A percentile compares a stretch with the other conserved stretches of the same genome.
Evolutionary conservation across 2,113 vertebrate genomes (phyloP).

Genomic region (Plecturocebus donacophilus): DNA sequence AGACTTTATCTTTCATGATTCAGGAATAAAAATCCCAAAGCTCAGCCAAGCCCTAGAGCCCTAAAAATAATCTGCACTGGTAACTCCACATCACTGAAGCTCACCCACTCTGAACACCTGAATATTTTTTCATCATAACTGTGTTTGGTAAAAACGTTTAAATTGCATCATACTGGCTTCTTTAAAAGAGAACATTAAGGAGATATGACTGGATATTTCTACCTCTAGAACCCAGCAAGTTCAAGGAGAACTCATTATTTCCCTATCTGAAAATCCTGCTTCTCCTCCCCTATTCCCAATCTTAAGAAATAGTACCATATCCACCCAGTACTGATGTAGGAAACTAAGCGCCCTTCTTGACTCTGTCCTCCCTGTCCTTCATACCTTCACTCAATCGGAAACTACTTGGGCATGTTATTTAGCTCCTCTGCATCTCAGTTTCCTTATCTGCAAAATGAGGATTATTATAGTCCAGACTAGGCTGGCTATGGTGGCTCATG

Average conservation of each 20-base stretch:
- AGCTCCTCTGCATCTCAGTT: not conserved
- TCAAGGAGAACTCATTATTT: not conserved
- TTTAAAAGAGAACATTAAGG: not conserved
- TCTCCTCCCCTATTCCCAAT: not conserved
- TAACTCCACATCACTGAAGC: not conserved
- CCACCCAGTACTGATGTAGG: not conserved
- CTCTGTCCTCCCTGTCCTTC: not conserved
- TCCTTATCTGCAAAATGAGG: not conserved
- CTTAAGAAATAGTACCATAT: not conserved
- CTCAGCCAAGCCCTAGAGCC: not conserved
- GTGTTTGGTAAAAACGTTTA: not conserved
- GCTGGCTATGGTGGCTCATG: no score
- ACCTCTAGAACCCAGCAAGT: not conserved
- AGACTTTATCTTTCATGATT: slow-evolving; percentile 6
- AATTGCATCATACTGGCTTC: not conserved
- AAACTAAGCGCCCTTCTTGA: not conserved
- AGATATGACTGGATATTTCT: not conserved
- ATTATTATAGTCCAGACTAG: not conserved
- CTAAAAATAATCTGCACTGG: not conserved
- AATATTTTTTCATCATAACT: not conserved
- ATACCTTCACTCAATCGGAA: not conserved
- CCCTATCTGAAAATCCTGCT: not conserved
- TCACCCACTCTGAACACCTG: not conserved
- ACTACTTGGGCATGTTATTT: not conserved
- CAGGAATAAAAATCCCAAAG: not conserved